Evolutionary conservation across 2,113 vertebrate species (phyloP), one percentile per base, ranked within the genome.

Genomic region (Triplophysa siluroides): DNA sequence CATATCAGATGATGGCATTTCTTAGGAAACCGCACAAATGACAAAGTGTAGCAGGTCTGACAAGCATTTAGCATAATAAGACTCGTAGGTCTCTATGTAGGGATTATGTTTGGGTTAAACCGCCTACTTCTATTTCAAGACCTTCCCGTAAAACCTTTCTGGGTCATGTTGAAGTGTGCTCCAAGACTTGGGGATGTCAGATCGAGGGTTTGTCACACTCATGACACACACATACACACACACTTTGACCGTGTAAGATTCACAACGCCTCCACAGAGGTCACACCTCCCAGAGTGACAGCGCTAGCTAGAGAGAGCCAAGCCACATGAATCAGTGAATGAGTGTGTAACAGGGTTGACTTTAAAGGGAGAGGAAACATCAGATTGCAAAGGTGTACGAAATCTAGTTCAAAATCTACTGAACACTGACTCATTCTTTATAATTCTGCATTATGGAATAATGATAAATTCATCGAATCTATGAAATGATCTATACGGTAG

Each of bases 211-310:
- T 54, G 62, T 77, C 62, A 77, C 10, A 65, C 10, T 21, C 24
- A 38, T 54, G 19, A 65, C 38, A 75, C 14, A 65, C 14, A 29
- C 12, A 74, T 8, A 60, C 33, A 11, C 45, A 12, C 54, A 58
- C n/a, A 38, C 56, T 61, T 43, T 56, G 26, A 56, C 10, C 26
- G 2, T 56, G 50, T 13, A 54, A 72, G 19, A 72, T 74, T 61
- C 29, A 21, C n/a, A 38, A 41, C 33, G 33, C 26, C 73, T 63
- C 58, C 38, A 8, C 71, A 75, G 58, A 75, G 60, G 73, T 75
- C 72, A 75, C 72, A 74, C 71, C 38, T 74, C 54, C 71, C 38
- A 23, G 21, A 43, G 72, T 62, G 69, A 56, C 69, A 72, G 69
- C 33, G 19, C 21, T 33, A 38, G 50, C 69, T 58, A 38, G 14